Conservation (phyloP, 2,888 invertebrate species). For the Kryphioiulus occultus region DNA sequence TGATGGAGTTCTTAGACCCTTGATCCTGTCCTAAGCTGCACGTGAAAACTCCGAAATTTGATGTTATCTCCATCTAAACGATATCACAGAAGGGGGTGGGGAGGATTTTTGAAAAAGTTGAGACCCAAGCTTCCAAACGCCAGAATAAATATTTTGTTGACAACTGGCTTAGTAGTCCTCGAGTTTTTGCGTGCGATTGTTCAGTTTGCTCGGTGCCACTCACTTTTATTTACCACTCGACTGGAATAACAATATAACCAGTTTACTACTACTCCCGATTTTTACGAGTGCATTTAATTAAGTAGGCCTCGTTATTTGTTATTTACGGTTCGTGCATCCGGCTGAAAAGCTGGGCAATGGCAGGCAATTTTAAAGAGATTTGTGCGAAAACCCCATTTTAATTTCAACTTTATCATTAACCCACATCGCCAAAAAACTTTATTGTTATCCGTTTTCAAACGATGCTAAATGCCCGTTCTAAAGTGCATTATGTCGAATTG, state of each 20-base stretch:
- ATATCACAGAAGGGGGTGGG: background rate
- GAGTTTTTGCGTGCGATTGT: background rate
- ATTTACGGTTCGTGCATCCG: background rate
- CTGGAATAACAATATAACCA: slow-evolving; percentile 31
- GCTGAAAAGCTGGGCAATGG: background rate
- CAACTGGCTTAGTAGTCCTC: background rate
- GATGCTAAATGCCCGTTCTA: background rate
- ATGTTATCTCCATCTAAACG: background rate
- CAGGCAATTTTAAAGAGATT: background rate
- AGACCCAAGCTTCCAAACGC: background rate
- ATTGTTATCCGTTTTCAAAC: background rate
- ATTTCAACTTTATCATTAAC: background rate
- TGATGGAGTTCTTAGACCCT: too few species aligned
- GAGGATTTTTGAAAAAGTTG: background rate
- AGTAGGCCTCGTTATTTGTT: background rate
- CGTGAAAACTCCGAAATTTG: slow-evolving; percentile 11
- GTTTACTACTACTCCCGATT: slow-evolving; percentile 6
- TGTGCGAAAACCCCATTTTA: background rate
- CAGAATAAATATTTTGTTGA: slow-evolving; percentile 20
- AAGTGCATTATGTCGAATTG: background rate
- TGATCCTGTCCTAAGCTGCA: background rate
- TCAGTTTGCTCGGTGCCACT: background rate
- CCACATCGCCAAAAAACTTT: background rate
- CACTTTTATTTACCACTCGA: background rate
- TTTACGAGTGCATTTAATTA: slow-evolving; percentile 18